Conservation (phyloP, 2,888 invertebrate genomes). For the Phasia obesa region DNA sequence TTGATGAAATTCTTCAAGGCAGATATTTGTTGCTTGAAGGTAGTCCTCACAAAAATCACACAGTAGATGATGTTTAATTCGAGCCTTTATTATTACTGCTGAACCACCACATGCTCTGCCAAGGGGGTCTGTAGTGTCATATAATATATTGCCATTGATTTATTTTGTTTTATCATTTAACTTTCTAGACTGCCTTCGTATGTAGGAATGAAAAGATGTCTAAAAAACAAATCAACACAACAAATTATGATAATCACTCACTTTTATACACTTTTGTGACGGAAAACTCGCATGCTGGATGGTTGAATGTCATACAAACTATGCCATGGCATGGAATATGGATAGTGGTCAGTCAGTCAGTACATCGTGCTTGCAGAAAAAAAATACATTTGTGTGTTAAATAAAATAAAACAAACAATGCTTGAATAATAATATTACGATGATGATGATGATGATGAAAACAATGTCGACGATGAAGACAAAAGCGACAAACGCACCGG, state of each 20-base stretch:
- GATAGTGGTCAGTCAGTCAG: slow-evolving; percentile 62
- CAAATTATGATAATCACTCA: slow-evolving; percentile 71
- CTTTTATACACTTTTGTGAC: slow-evolving; percentile 69
- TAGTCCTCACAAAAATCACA: no score
- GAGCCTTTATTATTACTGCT: no score
- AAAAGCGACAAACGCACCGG: slow-evolving; percentile 75
- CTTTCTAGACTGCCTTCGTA: slow-evolving; percentile 16
- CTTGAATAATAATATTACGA: slow-evolving; percentile 57
- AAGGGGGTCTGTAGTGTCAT: no score
- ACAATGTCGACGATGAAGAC: slow-evolving; percentile 5
- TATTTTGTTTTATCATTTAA: no score
- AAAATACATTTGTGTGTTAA: slow-evolving; percentile 56
- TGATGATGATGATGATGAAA: slow-evolving; percentile 34
- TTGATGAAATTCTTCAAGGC: no score
- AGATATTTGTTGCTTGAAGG: no score
- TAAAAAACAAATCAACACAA: slow-evolving; percentile 66
- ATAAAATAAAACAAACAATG: slow-evolving; percentile 61
- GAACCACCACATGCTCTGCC: no score
- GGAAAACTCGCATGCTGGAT: slow-evolving; percentile 58
- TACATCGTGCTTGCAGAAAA: slow-evolving; percentile 5
- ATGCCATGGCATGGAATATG: slow-evolving; percentile 70
- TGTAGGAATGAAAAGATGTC: slow-evolving; percentile 7
- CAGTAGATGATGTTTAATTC: no score
- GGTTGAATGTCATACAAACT: slow-evolving; percentile 51
- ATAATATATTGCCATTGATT: no score